Evolutionary conservation across 1,140 invertebrate species (phyloP).

Genomic region (Bursaphelenchus mucronatus): DNA sequence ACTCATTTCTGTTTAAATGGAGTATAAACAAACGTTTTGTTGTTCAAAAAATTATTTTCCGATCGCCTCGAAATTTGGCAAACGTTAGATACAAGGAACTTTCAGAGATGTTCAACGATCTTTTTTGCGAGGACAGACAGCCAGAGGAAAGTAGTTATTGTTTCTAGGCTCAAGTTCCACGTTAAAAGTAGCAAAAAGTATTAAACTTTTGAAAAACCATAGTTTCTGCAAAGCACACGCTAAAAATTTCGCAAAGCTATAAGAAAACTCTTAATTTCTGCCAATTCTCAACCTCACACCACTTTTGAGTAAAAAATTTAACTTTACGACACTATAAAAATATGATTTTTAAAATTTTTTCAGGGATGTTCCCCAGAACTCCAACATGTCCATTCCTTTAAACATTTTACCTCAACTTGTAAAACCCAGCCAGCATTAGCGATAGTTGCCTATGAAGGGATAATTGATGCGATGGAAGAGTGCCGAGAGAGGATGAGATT

Average conservation of each 20-base stretch:
- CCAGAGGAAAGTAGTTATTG: too few species aligned
- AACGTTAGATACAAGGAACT: neutral
- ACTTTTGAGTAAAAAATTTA: neutral
- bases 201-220: too few species aligned
- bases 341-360: conserved; percentile 7
- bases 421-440: conserved; percentile 46
- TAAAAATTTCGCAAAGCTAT: neutral
- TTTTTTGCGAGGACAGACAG: neutral
- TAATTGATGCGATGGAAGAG: conserved; percentile 52
- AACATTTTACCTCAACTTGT: conserved; percentile 47
- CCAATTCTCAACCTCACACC: neutral
- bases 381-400: conserved; percentile 39
- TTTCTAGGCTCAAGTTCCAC: neutral
- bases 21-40: too few species aligned
- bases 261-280: neutral
- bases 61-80: neutral
- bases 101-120: neutral
- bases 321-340: neutral
- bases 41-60: too few species aligned
- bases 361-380: conserved; percentile 49
- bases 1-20: too few species aligned
- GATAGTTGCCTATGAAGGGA: conserved; percentile 52
- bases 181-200: conserved; percentile 7
- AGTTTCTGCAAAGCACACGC: neutral
- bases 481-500: conserved; percentile 45